Evolutionary conservation across 2,888 invertebrate species (phyloP).

Genomic region (Cynaeus angustus): DNA sequence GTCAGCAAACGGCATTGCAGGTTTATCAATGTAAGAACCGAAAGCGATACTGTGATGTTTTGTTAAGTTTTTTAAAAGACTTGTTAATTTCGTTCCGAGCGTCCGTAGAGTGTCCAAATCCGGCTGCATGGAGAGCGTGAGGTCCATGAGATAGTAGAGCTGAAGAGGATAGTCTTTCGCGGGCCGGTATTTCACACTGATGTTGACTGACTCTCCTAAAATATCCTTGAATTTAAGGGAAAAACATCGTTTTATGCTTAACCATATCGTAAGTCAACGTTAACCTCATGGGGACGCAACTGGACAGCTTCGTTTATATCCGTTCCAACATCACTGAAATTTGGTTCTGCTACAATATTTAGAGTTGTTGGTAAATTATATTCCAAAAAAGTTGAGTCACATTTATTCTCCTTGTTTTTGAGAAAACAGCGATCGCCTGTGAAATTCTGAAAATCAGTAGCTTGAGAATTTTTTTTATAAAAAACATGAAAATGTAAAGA

Average conservation of each 20-base stretch:
- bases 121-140: conserved; percentile 92
- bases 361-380: conserved; percentile 54
- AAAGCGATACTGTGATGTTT: conserved; percentile 84
- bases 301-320: conserved; percentile 74
- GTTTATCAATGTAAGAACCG: conserved; percentile 87
- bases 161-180: conserved; percentile 91
- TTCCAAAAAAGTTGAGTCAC: conserved; percentile 31
- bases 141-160: conserved; percentile 92
- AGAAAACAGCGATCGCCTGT: not conserved
- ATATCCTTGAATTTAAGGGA: not conserved
- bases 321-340: conserved; percentile 74
- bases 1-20: conserved; percentile 81
- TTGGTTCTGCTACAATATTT: conserved; percentile 64
- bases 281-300: conserved; percentile 79
- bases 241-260: conserved; percentile 57
- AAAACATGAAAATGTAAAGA: no score
- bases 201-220: conserved; percentile 71
- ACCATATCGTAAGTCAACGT: conserved; percentile 73
- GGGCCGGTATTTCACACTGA: conserved; percentile 81
- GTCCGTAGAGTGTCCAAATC: conserved; percentile 86
- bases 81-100: conserved; percentile 77
- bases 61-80: conserved; percentile 78
- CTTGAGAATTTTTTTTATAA: no score
- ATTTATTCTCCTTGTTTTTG: not conserved
- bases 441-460: no score